phyloP scores from a whole-genome alignment of 2,113 vertebrate species.

The Syngnathoides biaculeatus region DNA sequence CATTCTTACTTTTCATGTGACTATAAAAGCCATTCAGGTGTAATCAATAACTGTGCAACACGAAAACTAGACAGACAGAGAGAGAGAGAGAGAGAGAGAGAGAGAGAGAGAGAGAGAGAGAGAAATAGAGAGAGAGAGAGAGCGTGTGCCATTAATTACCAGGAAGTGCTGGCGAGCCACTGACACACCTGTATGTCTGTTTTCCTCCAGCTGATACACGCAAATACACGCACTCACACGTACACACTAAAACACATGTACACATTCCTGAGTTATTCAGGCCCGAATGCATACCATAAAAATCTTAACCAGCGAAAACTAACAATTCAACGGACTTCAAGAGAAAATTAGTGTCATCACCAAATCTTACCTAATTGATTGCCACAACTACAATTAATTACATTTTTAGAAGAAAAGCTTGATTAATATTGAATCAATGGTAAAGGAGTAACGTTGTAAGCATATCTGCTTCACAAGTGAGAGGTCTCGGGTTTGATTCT shows the following conservation, averaged over 20 bases:
- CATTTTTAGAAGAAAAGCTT: neutral
- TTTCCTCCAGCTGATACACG: slow-evolving; percentile 54
- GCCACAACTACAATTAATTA: neutral
- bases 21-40: slow-evolving; percentile 49
- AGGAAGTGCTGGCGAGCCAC: slow-evolving; percentile 71
- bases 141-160: slow-evolving; percentile 60
- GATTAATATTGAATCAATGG: neutral
- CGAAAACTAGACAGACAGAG: slow-evolving; percentile 39
- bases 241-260: slow-evolving; percentile 1
- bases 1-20: slow-evolving; percentile 39
- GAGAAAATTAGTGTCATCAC: neutral
- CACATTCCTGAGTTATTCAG: slow-evolving; percentile 37
- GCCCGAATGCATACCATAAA: slow-evolving; percentile 28
- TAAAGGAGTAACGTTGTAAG: neutral
- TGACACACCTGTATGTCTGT: slow-evolving; percentile 67
- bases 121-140: neutral
- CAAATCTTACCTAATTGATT: neutral
- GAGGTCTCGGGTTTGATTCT: neutral
- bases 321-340: slow-evolving; percentile 7
- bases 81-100: neutral
- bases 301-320: slow-evolving; percentile 27
- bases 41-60: slow-evolving; percentile 48
- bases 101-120: neutral
- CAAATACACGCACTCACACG: slow-evolving; percentile 19
- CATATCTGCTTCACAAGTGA: neutral